phyloP scores from a whole-genome alignment of 2,113 vertebrate species.

The Zosterops hypoxanthus region DNA sequence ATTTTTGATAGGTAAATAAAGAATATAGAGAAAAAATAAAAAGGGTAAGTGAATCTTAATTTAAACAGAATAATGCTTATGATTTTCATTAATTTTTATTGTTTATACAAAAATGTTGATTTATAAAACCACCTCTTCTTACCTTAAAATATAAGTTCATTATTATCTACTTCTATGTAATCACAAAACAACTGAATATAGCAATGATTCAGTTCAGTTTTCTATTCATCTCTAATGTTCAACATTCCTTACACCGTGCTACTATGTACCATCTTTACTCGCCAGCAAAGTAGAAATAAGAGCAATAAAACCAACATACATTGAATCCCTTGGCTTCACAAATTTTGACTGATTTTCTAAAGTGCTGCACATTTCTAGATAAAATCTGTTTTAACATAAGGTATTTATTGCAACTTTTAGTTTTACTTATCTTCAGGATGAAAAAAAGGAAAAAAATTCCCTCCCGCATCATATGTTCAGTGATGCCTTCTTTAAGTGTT shows the following conservation, averaged over 20 bases:
- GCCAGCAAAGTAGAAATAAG: not conserved
- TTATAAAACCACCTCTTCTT: not conserved
- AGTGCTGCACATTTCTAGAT: not conserved
- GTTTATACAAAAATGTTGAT: not conserved
- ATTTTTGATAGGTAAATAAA: not conserved
- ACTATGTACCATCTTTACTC: not conserved
- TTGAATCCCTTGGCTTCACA: not conserved
- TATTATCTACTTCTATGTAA: not conserved
- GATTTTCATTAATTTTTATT: not conserved
- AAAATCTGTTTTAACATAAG: not conserved
- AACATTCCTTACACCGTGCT: not conserved
- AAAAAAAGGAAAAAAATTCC: not conserved
- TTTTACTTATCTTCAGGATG: not conserved
- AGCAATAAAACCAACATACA: not conserved
- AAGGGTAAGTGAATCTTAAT: constrained; percentile 14
- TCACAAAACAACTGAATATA: not conserved
- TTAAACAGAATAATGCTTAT: not conserved
- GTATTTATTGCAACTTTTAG: not conserved
- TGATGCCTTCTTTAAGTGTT: not conserved
- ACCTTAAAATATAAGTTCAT: not conserved
- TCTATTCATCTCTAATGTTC: not conserved
- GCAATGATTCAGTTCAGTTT: not conserved
- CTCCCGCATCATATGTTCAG: not conserved
- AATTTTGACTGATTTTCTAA: not conserved
- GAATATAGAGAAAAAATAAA: not conserved